Evolutionary conservation across 2,888 invertebrate species (phyloP).

Genomic region (Eremobia ochroleuca): DNA sequence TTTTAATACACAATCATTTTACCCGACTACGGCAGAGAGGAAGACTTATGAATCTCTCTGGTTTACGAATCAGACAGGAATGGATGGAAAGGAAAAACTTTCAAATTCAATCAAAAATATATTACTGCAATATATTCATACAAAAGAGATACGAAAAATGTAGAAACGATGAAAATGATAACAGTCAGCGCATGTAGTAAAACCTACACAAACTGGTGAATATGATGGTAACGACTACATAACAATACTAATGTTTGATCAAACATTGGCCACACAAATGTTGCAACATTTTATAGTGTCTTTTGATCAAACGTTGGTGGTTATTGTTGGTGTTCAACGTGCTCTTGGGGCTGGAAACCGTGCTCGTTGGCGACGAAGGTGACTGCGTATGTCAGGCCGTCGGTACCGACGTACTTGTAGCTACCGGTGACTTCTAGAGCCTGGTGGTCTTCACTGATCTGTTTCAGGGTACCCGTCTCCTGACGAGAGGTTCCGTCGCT

Average conservation of each 20-base stretch:
- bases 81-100: neutral
- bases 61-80: neutral
- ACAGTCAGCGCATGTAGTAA: conserved; percentile 74
- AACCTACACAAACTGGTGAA: conserved; percentile 76
- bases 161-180: conserved; percentile 49
- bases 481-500: conserved; percentile 89
- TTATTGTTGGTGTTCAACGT: conserved; percentile 78
- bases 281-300: conserved; percentile 44
- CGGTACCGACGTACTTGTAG: conserved; percentile 89
- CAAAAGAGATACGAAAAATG: conserved; percentile 62
- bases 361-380: conserved; percentile 91
- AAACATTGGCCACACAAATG: conserved; percentile 51
- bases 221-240: conserved; percentile 10
- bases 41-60: neutral
- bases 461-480: conserved; percentile 89
- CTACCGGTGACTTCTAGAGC: conserved; percentile 89
- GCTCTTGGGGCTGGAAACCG: conserved; percentile 90
- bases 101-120: conserved; percentile 50
- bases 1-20: neutral
- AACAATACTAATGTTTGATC: conserved; percentile 40
- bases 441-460: conserved; percentile 87
- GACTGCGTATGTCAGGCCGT: conserved; percentile 89
- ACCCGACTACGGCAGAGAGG: neutral
- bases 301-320: conserved; percentile 47
- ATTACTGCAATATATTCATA: conserved; percentile 63